Evolutionary conservation across 2,797 vertebrate genomes (phyloP).

Genomic region (Potorous gilbertii): DNA sequence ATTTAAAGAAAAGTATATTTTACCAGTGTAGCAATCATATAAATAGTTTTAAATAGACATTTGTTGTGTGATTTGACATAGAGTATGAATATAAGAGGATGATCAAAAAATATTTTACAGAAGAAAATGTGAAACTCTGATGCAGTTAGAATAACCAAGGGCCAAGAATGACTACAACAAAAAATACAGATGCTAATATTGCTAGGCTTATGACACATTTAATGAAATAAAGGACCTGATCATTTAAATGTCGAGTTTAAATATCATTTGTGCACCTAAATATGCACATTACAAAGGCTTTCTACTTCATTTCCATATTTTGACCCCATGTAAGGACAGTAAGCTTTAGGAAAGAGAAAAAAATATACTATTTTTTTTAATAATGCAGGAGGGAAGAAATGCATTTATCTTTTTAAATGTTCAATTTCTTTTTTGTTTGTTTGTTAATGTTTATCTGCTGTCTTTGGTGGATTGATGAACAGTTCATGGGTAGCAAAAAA

Average conservation of each 20-base stretch:
- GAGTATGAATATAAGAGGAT: conserved; percentile 17
- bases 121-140: background rate
- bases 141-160: conserved; percentile 51
- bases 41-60: conserved; percentile 78
- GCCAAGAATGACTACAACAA: conserved; percentile 46
- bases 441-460: background rate
- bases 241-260: conserved; percentile 74
- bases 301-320: conserved; percentile 43
- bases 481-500: background rate
- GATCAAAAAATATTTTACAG: conserved; percentile 49
- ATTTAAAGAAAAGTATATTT: conserved; percentile 71
- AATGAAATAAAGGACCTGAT: conserved; percentile 59
- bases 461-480: background rate
- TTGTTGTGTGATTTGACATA: conserved; percentile 70
- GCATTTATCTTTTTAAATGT: background rate
- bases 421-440: background rate
- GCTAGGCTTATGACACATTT: conserved; percentile 50
- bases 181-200: conserved; percentile 60
- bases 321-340: background rate
- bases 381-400: background rate
- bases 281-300: conserved; percentile 21
- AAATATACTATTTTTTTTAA: background rate
- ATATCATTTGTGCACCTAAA: background rate
- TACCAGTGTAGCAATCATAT: conserved; percentile 73
- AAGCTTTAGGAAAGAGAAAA: background rate